Evolutionary conservation across 2,113 vertebrate genomes (phyloP).

Genomic region (Centrocercus urophasianus): DNA sequence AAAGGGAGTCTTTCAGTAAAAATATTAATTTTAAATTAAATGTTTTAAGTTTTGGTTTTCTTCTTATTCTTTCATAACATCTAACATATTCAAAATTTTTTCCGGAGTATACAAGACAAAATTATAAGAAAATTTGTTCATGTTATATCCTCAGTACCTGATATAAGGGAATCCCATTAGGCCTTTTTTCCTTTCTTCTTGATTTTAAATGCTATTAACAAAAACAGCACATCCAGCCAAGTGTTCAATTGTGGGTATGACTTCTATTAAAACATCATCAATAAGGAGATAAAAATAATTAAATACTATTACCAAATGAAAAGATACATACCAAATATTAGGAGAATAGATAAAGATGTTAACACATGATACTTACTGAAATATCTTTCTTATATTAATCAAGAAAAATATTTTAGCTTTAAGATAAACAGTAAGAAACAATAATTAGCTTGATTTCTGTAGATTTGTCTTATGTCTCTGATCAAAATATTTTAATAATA

Average conservation of each 20-base stretch:
- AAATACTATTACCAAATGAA: not conserved
- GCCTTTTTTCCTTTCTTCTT: not conserved
- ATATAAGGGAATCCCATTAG: not conserved
- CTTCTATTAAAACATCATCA: not conserved
- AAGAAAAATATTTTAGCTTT: not conserved
- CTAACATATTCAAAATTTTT: not conserved
- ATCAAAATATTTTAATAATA: not conserved
- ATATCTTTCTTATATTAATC: not conserved
- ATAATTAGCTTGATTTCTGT: not conserved
- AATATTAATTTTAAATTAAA: not conserved
- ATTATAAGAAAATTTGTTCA: not conserved
- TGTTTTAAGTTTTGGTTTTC: fast-evolving
- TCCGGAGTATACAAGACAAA: not conserved
- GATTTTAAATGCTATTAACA: not conserved
- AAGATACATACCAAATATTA: not conserved
- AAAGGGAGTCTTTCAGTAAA: not conserved
- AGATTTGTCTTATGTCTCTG: not conserved
- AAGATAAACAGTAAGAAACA: not conserved
- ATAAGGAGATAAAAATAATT: not conserved
- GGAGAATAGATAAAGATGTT: not conserved
- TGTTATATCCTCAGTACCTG: not conserved
- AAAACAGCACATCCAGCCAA: not conserved
- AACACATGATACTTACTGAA: not conserved
- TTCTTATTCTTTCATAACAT: not conserved
- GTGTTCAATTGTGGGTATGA: not conserved